A percentile compares a stretch with the other conserved stretches of the same genome.
phyloP scores from a whole-genome alignment of 2,113 vertebrate genomes.

The Cottus gobio region DNA sequence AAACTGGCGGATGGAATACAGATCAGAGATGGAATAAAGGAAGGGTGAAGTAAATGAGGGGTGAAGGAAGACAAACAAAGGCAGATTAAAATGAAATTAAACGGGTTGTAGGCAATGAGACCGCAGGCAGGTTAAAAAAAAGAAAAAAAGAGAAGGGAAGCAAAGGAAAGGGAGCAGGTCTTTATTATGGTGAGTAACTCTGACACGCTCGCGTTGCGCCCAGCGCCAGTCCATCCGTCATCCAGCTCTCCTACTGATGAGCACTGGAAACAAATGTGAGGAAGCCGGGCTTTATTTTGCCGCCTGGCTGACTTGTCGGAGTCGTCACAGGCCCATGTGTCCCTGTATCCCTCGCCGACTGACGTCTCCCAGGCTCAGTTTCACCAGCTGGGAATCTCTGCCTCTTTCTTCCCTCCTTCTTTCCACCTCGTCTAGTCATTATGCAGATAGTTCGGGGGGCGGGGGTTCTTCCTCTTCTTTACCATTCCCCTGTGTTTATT shows the following conservation, averaged over 20 bases:
- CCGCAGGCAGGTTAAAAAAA: constrained; percentile 37
- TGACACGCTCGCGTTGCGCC: constrained; percentile 73
- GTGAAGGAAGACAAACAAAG: constrained; percentile 37
- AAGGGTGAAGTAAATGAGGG: background rate
- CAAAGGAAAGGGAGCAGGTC: constrained; percentile 58
- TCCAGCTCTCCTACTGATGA: constrained; percentile 78
- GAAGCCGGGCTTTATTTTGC: constrained; percentile 75
- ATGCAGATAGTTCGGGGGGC: constrained; percentile 56
- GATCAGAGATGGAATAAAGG: constrained; percentile 10
- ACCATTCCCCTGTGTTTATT: constrained; percentile 68
- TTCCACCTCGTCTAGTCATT: constrained; percentile 73
- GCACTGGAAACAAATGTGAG: constrained; percentile 77
- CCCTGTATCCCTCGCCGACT: constrained; percentile 48
- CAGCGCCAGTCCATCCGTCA: constrained; percentile 82
- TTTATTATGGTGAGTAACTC: constrained; percentile 77
- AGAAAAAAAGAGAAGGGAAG: constrained; percentile 36
- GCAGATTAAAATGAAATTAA: constrained; percentile 51
- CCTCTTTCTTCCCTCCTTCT: constrained; percentile 43
- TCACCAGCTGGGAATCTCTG: constrained; percentile 66
- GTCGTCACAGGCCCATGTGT: constrained; percentile 66
- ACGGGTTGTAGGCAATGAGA: constrained; percentile 42
- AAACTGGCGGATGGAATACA: background rate
- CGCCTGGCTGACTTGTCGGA: constrained; percentile 77
- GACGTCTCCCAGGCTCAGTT: constrained; percentile 56
- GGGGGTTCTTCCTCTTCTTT: constrained; percentile 14